These are phyloP conservation scores for Drosophila kohkoa DNA, from an alignment of 1,140 invertebrate species.

Conservation along the genomic window DNA sequence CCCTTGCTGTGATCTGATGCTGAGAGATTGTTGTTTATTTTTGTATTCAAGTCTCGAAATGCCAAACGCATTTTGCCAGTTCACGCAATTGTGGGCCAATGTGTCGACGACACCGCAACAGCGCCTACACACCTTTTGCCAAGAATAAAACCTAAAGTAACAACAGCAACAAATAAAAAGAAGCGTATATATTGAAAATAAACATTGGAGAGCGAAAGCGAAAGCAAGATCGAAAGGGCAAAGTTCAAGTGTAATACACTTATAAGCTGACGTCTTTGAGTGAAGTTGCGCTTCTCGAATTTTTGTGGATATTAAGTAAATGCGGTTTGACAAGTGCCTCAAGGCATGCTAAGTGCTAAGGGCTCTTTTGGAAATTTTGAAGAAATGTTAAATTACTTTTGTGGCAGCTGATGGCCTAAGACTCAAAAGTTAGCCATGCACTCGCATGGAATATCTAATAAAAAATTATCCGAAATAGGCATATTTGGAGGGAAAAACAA, in stretches of 20 bases:
- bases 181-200: slow-evolving; percentile 38
- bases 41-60: slow-evolving; percentile 66
- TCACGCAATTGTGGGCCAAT: slow-evolving; percentile 67
- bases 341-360: slow-evolving; percentile 6
- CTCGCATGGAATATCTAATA: background rate
- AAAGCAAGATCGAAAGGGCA: slow-evolving; percentile 30
- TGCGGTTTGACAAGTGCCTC: slow-evolving; percentile 25
- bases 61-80: slow-evolving; percentile 66
- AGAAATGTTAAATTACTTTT: slow-evolving; percentile 26
- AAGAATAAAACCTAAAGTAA: slow-evolving; percentile 1
- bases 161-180: background rate
- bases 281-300: background rate
- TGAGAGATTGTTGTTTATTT: slow-evolving; percentile 64
- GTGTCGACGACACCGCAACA: slow-evolving; percentile 48
- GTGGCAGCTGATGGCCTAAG: slow-evolving; percentile 17
- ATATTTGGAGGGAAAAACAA: background rate
- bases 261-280: slow-evolving; percentile 21
- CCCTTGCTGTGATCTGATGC: slow-evolving; percentile 1
- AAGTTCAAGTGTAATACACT: slow-evolving; percentile 32
- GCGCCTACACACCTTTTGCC: slow-evolving; percentile 17
- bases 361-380: slow-evolving; percentile 7
- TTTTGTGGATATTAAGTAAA: slow-evolving; percentile 14
- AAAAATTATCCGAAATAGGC: background rate
- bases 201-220: slow-evolving; percentile 16
- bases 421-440: background rate